Evolutionary conservation across 2,888 invertebrate species (phyloP).

Genomic region (Scrobipalpa atriplicella): DNA sequence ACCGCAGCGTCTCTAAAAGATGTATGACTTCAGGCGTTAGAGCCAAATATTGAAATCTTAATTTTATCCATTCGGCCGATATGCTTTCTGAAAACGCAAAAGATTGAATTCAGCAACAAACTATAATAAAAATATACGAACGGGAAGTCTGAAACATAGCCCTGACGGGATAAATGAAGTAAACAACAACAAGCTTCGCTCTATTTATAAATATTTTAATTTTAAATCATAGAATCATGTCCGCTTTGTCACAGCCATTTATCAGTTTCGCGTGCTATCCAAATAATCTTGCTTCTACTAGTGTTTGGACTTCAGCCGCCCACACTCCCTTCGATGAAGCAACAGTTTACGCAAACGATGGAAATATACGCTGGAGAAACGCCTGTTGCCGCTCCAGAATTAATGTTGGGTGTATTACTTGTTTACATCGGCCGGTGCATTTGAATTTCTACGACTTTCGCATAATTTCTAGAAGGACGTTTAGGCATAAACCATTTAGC

Average conservation of each 20-base stretch:
- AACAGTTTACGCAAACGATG: conserved; percentile 35
- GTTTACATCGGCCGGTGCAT: conserved; percentile 11
- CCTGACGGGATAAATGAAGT: background rate
- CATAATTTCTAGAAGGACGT: background rate
- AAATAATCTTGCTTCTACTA: background rate
- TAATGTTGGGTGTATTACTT: conserved; percentile 18
- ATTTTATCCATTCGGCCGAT: conserved; percentile 89
- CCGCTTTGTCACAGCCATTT: conserved; percentile 28
- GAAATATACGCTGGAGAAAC: conserved; percentile 34
- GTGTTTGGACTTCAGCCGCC: conserved; percentile 29
- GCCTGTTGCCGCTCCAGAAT: conserved; percentile 27
- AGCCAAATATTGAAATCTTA: conserved; percentile 90
- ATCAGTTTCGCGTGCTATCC: conserved; percentile 17
- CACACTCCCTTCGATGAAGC: conserved; percentile 31
- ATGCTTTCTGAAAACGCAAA: conserved; percentile 82
- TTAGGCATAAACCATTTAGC: background rate
- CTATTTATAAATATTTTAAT: background rate
- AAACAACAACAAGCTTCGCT: background rate
- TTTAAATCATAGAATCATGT: background rate
- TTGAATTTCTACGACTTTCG: conserved; percentile 1
- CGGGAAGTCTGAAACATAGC: background rate
- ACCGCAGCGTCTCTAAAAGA: conserved; percentile 86
- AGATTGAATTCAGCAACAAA: background rate
- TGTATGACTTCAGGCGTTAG: conserved; percentile 86
- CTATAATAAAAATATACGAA: conserved; percentile 1